Conservation (phyloP, 37 sponge, comb jelly and placozoan species). For the Axinella damicornis region DNA sequence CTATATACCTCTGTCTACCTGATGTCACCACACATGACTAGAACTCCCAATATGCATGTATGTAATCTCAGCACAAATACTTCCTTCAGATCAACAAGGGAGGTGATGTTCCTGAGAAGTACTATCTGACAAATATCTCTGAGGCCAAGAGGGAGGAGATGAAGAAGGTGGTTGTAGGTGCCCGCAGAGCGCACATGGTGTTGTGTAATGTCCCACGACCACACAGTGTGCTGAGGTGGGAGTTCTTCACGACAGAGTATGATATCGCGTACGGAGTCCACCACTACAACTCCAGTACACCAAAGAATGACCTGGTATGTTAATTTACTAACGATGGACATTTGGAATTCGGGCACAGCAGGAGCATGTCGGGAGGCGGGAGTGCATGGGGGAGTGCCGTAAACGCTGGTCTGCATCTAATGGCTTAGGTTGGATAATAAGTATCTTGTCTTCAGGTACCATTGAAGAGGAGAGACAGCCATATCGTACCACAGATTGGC, state of each 20-base stretch:
- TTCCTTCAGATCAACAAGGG: conserved; percentile 30
- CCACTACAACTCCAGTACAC: too few relatives aligned
- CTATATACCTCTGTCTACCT: too few relatives aligned
- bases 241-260: conserved; percentile 43
- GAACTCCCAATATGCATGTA: too few relatives aligned
- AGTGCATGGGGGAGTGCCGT: too few relatives aligned
- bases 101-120: conserved; percentile 42
- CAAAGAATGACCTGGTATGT: too few relatives aligned
- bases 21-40: too few relatives aligned
- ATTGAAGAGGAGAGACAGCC: conserved; percentile 7
- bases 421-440: too few relatives aligned
- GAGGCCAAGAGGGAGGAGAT: conserved; percentile 27
- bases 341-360: too few relatives aligned
- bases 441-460: conserved; percentile 11
- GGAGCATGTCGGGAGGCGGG: too few relatives aligned
- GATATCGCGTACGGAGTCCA: conserved; percentile 66
- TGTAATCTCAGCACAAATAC: too few relatives aligned
- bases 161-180: conserved; percentile 16
- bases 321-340: too few relatives aligned
- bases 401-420: too few relatives aligned
- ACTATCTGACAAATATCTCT: conserved; percentile 23
- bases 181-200: background rate
- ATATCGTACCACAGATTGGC: conserved; percentile 44
- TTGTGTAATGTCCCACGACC: background rate
- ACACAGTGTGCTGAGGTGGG: conserved; percentile 55